These are phyloP conservation scores for Leucosticte australis DNA, from an alignment of 2,113 vertebrate genomes.

Conservation along the genomic window DNA sequence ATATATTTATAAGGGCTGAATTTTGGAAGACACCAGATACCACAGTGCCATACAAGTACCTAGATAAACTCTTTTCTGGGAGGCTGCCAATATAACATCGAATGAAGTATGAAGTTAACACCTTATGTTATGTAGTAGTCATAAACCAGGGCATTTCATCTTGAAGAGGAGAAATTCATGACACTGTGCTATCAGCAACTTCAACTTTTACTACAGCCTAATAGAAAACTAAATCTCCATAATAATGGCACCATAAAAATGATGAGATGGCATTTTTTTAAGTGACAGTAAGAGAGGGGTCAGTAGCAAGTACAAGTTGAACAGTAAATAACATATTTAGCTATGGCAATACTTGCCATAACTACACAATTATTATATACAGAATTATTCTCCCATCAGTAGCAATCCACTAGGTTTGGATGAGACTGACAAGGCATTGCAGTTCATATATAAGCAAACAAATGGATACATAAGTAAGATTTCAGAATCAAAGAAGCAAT, in stretches of 20 bases:
- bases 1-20: background rate
- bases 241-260: background rate
- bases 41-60: background rate
- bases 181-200: background rate
- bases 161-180: background rate
- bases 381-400: background rate
- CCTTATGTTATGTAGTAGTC: background rate
- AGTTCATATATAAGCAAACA: background rate
- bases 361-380: background rate
- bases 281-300: background rate
- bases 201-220: background rate
- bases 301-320: background rate
- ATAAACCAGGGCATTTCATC: background rate
- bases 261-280: background rate
- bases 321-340: background rate
- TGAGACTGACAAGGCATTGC: background rate
- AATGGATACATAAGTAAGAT: background rate
- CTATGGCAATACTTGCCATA: background rate
- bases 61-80: background rate
- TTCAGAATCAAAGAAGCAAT: background rate
- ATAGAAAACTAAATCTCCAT: background rate
- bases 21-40: constrained; percentile 37
- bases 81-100: background rate
- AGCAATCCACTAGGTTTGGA: background rate
- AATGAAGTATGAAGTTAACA: constrained; percentile 2